These are phyloP conservation scores for Acanthoscelides obtectus DNA, from an alignment of 2,888 invertebrate species.

Conservation along the genomic window DNA sequence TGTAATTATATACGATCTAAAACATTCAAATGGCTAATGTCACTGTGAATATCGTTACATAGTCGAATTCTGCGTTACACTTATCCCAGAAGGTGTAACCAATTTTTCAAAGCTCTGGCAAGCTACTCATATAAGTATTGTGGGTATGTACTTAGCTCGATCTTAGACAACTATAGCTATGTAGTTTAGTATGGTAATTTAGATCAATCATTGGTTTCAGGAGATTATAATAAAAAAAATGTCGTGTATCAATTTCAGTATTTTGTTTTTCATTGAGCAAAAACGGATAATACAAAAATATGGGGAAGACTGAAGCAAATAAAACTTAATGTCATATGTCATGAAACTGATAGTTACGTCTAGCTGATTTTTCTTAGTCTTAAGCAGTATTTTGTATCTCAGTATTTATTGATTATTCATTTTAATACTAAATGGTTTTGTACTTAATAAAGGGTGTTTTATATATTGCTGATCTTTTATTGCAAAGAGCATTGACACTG, in stretches of 20 bases:
- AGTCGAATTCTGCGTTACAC: too few species aligned
- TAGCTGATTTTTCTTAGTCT: neutral
- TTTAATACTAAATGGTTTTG: neutral
- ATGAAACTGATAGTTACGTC: neutral
- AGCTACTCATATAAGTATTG: too few species aligned
- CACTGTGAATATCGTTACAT: too few species aligned
- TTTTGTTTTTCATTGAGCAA: neutral
- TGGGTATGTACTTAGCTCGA: too few species aligned
- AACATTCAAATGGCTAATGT: too few species aligned
- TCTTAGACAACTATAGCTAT: too few species aligned
- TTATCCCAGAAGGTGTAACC: too few species aligned
- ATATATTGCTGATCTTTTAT: neutral
- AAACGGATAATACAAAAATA: neutral
- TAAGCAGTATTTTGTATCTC: slow-evolving; percentile 23
- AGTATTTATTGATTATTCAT: slow-evolving; percentile 17
- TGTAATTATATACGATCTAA: too few species aligned
- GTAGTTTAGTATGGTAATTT: too few species aligned
- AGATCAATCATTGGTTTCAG: slow-evolving; percentile 1
- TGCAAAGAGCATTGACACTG: too few species aligned
- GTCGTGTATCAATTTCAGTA: neutral
- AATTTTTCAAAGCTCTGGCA: too few species aligned
- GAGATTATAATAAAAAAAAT: slow-evolving; percentile 4
- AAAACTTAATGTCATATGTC: neutral
- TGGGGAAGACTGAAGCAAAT: neutral
- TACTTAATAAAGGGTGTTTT: slow-evolving; percentile 6